Evolutionary conservation across 2,888 invertebrate species (phyloP).

Genomic region (Macropis europaea): DNA sequence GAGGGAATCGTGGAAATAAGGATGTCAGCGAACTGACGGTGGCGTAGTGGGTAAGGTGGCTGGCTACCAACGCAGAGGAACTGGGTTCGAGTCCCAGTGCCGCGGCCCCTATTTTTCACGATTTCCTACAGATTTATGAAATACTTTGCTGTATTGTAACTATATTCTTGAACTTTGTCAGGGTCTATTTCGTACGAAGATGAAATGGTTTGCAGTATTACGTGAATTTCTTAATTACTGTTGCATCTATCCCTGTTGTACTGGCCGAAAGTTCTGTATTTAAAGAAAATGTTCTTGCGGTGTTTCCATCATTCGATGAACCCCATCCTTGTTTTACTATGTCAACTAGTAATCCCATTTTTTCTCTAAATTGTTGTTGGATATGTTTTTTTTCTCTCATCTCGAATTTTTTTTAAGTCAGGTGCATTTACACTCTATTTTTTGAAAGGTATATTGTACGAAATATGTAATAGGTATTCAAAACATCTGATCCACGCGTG

Average conservation of each 20-base stretch:
- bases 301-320: background rate
- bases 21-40: no score
- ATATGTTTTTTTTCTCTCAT: background rate
- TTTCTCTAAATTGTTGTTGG: background rate
- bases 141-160: background rate
- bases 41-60: no score
- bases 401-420: background rate
- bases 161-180: background rate
- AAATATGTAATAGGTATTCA: background rate
- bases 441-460: background rate
- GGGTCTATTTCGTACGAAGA: background rate
- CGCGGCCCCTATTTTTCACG: no score
- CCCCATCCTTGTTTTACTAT: background rate
- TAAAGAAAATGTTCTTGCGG: background rate
- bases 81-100: no score
- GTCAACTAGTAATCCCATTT: background rate
- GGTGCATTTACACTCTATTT: background rate
- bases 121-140: no score
- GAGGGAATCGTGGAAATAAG: no score
- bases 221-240: background rate
- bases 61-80: no score
- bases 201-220: background rate
- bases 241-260: background rate
- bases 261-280: background rate
- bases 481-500: background rate